Evolutionary conservation across 2,888 invertebrate genomes (phyloP).

Genomic region (Thalpophila matura): DNA sequence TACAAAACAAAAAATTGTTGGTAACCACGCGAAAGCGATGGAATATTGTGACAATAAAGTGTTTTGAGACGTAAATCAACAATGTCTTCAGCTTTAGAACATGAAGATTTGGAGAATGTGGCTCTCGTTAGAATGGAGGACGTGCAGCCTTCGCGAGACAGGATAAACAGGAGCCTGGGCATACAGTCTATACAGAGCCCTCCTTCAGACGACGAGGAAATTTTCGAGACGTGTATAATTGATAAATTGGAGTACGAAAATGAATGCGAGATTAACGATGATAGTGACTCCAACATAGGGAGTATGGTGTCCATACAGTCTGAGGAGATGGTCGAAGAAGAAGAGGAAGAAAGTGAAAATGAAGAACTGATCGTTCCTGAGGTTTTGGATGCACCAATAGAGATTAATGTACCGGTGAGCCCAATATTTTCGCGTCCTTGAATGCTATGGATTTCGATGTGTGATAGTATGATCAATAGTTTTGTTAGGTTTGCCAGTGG

Average conservation of each 20-base stretch:
- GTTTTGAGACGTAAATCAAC: conserved; percentile 57
- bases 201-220: conserved; percentile 58
- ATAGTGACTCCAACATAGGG: conserved; percentile 81
- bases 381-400: conserved; percentile 46
- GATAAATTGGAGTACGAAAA: conserved; percentile 71
- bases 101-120: conserved; percentile 82
- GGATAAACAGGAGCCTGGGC: conserved; percentile 67
- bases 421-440: conserved; percentile 11
- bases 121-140: conserved; percentile 84
- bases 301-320: conserved; percentile 82
- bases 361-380: conserved; percentile 75
- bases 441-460: conserved; percentile 3
- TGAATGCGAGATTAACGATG: conserved; percentile 74
- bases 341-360: conserved; percentile 52
- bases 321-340: conserved; percentile 72
- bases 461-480: background rate
- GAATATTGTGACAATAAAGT: conserved; percentile 52
- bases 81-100: conserved; percentile 81
- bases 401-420: conserved; percentile 62
- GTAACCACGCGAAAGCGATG: conserved; percentile 8
- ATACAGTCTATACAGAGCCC: conserved; percentile 40
- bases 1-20: background rate
- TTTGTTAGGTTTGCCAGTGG: background rate
- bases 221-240: conserved; percentile 72
- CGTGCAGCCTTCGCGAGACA: conserved; percentile 79